Conservation (phyloP, 2,888 invertebrate species). For the Dicyrtomina minuta region DNA sequence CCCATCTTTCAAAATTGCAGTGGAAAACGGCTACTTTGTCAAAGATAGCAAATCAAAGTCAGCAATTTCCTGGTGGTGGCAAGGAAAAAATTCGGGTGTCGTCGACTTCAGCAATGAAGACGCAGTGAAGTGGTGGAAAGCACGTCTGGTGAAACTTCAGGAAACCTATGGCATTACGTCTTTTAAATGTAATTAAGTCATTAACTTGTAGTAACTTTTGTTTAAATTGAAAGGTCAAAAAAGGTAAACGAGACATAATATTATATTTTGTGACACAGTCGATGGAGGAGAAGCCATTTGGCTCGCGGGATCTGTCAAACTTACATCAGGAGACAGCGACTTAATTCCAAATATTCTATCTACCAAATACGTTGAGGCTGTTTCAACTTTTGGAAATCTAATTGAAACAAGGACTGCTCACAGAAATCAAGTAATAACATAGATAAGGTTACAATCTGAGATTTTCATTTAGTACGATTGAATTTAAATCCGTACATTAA, state of each 20-base stretch:
- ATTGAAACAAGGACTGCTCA: conserved; percentile 72
- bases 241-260: not conserved
- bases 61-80: conserved; percentile 59
- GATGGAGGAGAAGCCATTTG: conserved; percentile 77
- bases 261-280: conserved; percentile 55
- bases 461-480: too few relatives aligned
- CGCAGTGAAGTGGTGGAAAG: conserved; percentile 56
- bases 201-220: not conserved
- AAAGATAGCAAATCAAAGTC: conserved; percentile 55
- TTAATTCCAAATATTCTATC: conserved; percentile 42
- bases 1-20: conserved; percentile 14
- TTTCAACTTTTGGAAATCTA: conserved; percentile 60
- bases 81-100: conserved; percentile 60
- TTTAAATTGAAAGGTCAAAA: not conserved
- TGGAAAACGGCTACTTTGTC: conserved; percentile 62
- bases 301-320: conserved; percentile 61
- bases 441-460: too few relatives aligned
- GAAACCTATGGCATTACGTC: conserved; percentile 68
- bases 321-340: conserved; percentile 44
- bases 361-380: conserved; percentile 47
- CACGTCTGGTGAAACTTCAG: conserved; percentile 59
- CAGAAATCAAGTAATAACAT: conserved; percentile 63
- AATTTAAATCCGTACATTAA: not conserved
- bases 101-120: conserved; percentile 75
- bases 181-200: conserved; percentile 63